Percentiles rank a stretch among this genome's conserved stretches.
Evolutionary conservation across 2,888 invertebrate genomes (phyloP).

Genomic region (Cheilosia variabilis): DNA sequence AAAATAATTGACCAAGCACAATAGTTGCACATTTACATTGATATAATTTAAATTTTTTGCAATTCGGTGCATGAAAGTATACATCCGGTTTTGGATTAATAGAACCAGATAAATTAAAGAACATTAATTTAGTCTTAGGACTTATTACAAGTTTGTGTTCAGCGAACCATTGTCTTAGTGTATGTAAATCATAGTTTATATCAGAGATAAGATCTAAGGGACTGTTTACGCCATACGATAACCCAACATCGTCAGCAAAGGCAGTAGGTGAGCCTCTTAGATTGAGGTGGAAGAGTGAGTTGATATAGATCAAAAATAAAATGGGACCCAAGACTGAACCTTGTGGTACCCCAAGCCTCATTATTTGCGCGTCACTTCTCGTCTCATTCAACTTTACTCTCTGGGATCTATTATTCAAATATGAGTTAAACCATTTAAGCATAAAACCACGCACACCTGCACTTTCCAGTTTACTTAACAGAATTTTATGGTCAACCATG

Average conservation of each 20-base stretch:
- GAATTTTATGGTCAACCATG: too few relatives aligned
- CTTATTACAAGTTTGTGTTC: too few relatives aligned
- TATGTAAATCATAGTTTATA: not conserved
- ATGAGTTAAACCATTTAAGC: not conserved
- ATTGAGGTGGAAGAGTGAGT: too few relatives aligned
- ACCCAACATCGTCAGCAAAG: too few relatives aligned
- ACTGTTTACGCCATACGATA: too few relatives aligned
- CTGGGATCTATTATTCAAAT: conserved; percentile 1
- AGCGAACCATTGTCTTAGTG: not conserved
- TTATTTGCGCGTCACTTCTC: not conserved
- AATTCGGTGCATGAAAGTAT: not conserved
- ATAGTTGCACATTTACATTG: too few relatives aligned
- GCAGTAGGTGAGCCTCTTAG: too few relatives aligned
- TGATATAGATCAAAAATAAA: too few relatives aligned
- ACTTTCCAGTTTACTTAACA: not conserved
- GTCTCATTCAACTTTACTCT: conserved; percentile 8
- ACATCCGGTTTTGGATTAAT: not conserved
- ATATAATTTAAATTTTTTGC: not conserved
- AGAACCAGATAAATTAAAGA: not conserved
- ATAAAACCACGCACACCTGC: conserved; percentile 10
- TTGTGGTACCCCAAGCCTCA: not conserved
- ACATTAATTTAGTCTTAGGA: not conserved
- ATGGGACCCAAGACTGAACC: not conserved
- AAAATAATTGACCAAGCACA: too few relatives aligned
- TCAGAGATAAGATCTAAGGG: not conserved